Evolutionary conservation across 1,140 invertebrate species (phyloP), one percentile per base, ranked within the genome.

Genomic region (Drosophila ohnishii): DNA sequence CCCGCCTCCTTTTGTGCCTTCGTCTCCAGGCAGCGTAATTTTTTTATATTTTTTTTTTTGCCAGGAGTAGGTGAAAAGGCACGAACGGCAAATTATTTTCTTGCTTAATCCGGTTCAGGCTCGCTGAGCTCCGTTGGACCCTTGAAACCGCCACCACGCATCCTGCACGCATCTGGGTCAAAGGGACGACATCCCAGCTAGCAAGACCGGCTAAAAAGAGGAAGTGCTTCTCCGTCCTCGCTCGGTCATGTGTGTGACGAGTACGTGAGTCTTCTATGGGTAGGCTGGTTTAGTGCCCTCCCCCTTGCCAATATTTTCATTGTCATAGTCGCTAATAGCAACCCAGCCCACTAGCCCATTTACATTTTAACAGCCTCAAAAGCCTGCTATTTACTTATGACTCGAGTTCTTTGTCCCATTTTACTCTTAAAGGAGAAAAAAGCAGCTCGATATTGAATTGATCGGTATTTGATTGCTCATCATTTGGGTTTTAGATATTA

Each of bases 1-100:
- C 45, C 16, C 40, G 51, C 51, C 16, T 35, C 44, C 44, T 19
- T 59, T 58, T 42, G 28, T 22, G 51, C 51, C 34, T 14, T 14
- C 55, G 56, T 19, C 44, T 16, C 50, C 34, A 42, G 39, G 45
- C 60, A 65, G 44, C 56, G 44, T 69, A 50, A 76, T 66, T 70
- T 34, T 32, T 70, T 67, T 58, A 45, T 75, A 67, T 42, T 69
- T 66, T 65, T 32, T 32, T 70, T 67, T 58, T 50, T 75, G 59
- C 40, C 71, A 56, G 75, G 48, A 86, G 75, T 77, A 80, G 62
- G 48, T 75, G 65, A 87, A 87, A 87, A 80, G 84, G 83, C 84
- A 87, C 84, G 84, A 88, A 87, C 80, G 62, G 80, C 84, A 87
- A 87, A 87, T 87, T 87, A 87, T 88, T 87, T 87, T 87, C 84